phyloP scores from a whole-genome alignment of 2,888 invertebrate species.

The Isoperla grammatica region DNA sequence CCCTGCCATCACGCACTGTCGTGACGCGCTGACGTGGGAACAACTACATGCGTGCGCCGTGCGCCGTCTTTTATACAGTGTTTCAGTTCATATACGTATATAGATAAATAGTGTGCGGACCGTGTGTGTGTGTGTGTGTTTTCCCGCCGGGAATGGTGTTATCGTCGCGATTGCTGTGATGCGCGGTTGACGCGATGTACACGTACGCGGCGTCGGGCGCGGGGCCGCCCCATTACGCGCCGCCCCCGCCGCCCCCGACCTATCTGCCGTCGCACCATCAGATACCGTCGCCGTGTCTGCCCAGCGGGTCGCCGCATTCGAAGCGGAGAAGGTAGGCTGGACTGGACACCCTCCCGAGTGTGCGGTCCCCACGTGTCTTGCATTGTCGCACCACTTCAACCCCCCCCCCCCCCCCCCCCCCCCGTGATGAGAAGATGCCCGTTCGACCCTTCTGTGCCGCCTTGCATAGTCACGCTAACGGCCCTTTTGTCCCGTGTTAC shows the following conservation, averaged over 20 bases:
- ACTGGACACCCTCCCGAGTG: conserved; percentile 11
- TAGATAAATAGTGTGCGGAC: too few relatives aligned
- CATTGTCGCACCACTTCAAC: too few relatives aligned
- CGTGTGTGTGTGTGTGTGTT: too few relatives aligned
- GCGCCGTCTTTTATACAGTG: too few relatives aligned
- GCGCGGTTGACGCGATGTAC: conserved; percentile 42
- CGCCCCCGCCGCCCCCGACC: conserved; percentile 46
- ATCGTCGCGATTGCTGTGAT: conserved; percentile 17
- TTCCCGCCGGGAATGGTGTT: too few relatives aligned
- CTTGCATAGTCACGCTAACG: too few relatives aligned
- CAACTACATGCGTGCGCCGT: too few relatives aligned
- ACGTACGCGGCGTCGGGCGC: conserved; percentile 38
- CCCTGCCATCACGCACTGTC: conserved; percentile 29
- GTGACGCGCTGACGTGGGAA: too few relatives aligned
- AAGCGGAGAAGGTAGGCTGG: conserved; percentile 44
- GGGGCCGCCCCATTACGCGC: conserved; percentile 46
- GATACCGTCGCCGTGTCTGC: conserved; percentile 37
- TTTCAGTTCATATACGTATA: too few relatives aligned
- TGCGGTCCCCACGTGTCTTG: neutral
- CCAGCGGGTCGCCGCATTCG: conserved; percentile 43
- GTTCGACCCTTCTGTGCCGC: too few relatives aligned
- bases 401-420: too few relatives aligned
- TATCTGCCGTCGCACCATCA: conserved; percentile 38
- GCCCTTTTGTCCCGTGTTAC: too few relatives aligned
- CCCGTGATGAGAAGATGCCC: neutral